Evolutionary conservation across 2,797 vertebrate species (phyloP).

Genomic region (Rachycentron canadum): DNA sequence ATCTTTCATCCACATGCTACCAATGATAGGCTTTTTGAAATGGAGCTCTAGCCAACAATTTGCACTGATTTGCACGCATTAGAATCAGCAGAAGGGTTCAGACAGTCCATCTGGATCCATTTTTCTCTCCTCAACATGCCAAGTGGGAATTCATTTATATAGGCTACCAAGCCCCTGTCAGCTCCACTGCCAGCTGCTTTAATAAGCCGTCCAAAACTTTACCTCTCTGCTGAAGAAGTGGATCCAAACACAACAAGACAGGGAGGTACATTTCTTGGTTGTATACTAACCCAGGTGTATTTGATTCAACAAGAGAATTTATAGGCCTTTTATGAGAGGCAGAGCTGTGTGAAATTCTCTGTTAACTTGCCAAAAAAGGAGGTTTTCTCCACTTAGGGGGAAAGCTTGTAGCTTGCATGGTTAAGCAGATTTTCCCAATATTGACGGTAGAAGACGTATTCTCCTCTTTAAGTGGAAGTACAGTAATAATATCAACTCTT

Average conservation of each 20-base stretch:
- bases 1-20: constrained; percentile 30
- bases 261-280: background rate
- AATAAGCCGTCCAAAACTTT: constrained; percentile 22
- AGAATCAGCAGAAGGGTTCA: constrained; percentile 56
- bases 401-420: background rate
- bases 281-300: background rate
- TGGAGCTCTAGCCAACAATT: constrained; percentile 54
- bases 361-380: background rate
- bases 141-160: constrained; percentile 60
- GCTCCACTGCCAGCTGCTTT: constrained; percentile 25
- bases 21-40: constrained; percentile 36
- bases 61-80: constrained; percentile 74
- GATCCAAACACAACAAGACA: constrained; percentile 6
- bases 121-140: constrained; percentile 52
- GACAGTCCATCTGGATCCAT: constrained; percentile 36
- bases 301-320: background rate
- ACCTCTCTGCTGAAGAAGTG: background rate
- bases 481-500: background rate
- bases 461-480: background rate
- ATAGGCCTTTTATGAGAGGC: background rate
- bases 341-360: background rate
- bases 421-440: background rate
- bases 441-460: background rate
- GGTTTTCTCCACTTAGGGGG: background rate
- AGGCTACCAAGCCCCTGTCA: constrained; percentile 40